Conservation (phyloP, 2,113 vertebrate species). For the Podarcis raffonei region DNA sequence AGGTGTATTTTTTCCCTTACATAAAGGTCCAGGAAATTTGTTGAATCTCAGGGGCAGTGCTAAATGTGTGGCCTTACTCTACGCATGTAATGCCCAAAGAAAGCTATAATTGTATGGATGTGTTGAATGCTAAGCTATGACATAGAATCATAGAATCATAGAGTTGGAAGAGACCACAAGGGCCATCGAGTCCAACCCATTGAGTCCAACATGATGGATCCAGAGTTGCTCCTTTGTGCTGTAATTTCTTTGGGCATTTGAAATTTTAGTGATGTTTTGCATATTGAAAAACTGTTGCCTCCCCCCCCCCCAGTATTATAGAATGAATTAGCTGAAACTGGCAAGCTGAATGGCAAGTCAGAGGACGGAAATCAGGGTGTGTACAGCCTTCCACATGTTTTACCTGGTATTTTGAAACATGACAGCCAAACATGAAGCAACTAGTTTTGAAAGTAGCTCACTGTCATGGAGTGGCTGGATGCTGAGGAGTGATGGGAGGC, state of each 20-base stretch:
- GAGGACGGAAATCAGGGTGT: background rate
- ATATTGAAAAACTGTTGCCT: background rate
- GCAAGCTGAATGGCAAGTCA: background rate
- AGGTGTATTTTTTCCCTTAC: too few species aligned
- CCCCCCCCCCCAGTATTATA: background rate
- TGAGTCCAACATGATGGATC: background rate
- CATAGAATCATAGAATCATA: too few species aligned
- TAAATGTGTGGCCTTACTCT: too few species aligned
- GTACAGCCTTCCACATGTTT: background rate
- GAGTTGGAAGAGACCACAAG: too few species aligned
- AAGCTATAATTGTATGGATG: background rate
- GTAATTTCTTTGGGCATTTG: background rate
- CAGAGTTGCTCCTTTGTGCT: background rate
- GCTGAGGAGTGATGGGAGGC: too few species aligned
- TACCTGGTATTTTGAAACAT: constrained; percentile 20
- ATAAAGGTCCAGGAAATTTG: too few species aligned
- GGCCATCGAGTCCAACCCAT: too few species aligned
- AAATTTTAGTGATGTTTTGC: background rate
- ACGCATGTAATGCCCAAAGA: too few species aligned
- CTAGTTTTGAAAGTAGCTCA: background rate
- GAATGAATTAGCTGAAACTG: background rate
- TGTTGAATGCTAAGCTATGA: background rate
- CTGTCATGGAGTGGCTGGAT: too few species aligned
- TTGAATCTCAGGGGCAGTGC: too few species aligned
- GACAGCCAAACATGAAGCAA: constrained; percentile 2